A percentile compares a stretch with the other conserved stretches of the same genome.
Evolutionary conservation across 2,888 invertebrate species (phyloP).

Genomic region (Cremastinae sp.): DNA sequence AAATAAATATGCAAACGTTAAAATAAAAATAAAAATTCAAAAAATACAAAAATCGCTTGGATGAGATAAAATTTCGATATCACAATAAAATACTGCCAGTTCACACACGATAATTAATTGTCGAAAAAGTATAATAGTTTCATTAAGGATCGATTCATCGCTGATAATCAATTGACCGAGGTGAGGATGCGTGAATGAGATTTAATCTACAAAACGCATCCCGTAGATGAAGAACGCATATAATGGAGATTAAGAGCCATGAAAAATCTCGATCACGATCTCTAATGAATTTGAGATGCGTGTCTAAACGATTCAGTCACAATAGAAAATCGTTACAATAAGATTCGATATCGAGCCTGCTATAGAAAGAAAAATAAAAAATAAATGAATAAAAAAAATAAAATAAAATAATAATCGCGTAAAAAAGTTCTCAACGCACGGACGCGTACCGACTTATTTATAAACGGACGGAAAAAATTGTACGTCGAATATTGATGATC

Average conservation of each 20-base stretch:
- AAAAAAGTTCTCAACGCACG: conserved; percentile 3
- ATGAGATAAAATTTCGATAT: no score
- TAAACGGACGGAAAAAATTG: conserved; percentile 8
- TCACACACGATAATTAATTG: conserved; percentile 55
- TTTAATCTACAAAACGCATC: background rate
- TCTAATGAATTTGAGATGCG: conserved; percentile 67
- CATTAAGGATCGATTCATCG: conserved; percentile 58
- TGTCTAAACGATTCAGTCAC: conserved; percentile 62
- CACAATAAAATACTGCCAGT: conserved; percentile 27
- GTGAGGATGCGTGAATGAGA: conserved; percentile 41
- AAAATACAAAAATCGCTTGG: no score
- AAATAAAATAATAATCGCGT: no score
- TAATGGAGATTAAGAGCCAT: background rate
- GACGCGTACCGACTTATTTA: conserved; percentile 6
- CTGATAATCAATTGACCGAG: conserved; percentile 56
- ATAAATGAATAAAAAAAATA: no score
- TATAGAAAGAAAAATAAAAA: no score
- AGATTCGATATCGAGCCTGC: background rate
- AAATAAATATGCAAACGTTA: no score
- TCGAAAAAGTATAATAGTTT: conserved; percentile 53
- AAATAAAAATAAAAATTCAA: no score
- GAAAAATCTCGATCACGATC: conserved; percentile 43
- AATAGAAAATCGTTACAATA: conserved; percentile 43
- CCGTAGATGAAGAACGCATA: conserved; percentile 17
- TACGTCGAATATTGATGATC: conserved; percentile 50